These are phyloP conservation scores for Bergia puertoricense DNA, from an alignment of 92 coral and sea anemone species.

Conservation along the genomic window DNA sequence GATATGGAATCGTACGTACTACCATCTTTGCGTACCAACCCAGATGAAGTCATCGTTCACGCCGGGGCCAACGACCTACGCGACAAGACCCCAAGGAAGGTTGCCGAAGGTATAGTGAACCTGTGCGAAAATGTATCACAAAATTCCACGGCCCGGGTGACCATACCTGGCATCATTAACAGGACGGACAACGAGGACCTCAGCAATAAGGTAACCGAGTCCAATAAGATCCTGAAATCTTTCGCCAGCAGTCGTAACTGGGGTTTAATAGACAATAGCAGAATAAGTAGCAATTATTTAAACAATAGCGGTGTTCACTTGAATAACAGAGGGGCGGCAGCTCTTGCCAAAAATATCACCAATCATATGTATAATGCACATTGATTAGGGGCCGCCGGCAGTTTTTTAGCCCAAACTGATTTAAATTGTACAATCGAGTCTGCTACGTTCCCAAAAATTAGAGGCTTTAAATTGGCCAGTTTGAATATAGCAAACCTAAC, in stretches of 20 bases:
- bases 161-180: conserved; percentile 1
- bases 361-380: conserved; percentile 5
- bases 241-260: conserved; percentile 36
- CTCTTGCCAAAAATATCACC: conserved; percentile 22
- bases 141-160: neutral
- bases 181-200: neutral
- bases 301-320: conserved; percentile 41
- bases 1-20: too few relatives aligned
- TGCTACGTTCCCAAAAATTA: neutral
- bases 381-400: neutral
- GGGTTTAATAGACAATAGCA: conserved; percentile 46
- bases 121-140: neutral
- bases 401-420: neutral
- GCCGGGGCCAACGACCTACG: too few relatives aligned
- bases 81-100: neutral
- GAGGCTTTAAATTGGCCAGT: conserved; percentile 18
- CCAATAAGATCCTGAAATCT: neutral
- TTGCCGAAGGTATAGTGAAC: neutral
- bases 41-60: too few relatives aligned
- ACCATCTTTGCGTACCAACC: too few relatives aligned
- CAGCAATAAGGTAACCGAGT: conserved; percentile 2
- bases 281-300: conserved; percentile 8
- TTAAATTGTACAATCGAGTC: neutral
- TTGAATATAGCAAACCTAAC: conserved; percentile 11
- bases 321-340: conserved; percentile 43